A percentile compares a stretch with the other conserved stretches of the same genome.
phyloP scores from a whole-genome alignment of 1,140 invertebrate species.

The Globodera ellingtonae region DNA sequence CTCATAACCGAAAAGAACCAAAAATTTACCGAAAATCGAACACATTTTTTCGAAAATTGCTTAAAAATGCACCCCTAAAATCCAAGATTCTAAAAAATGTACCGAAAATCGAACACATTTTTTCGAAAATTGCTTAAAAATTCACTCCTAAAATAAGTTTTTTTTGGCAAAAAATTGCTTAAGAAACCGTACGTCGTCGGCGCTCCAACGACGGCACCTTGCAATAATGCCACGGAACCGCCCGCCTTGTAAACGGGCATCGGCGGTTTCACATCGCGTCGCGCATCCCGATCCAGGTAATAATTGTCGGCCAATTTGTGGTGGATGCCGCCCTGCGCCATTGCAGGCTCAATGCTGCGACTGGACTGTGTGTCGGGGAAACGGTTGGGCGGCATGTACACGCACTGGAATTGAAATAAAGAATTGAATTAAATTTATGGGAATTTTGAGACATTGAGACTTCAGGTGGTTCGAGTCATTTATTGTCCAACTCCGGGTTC shows the following conservation, averaged over 20 bases:
- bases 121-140: not conserved
- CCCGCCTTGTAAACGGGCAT: constrained; percentile 28
- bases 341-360: constrained; percentile 33
- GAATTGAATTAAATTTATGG: not conserved
- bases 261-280: constrained; percentile 40
- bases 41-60: not conserved
- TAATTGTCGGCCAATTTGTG: constrained; percentile 44
- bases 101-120: not conserved
- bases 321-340: constrained; percentile 37
- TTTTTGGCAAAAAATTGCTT: not conserved
- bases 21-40: not conserved
- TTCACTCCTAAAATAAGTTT: too few relatives aligned
- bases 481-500: too few relatives aligned
- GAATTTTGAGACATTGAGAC: not conserved
- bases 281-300: constrained; percentile 39
- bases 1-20: too few relatives aligned
- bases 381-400: constrained; percentile 9
- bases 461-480: not conserved
- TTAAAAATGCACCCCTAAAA: too few relatives aligned
- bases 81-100: too few relatives aligned
- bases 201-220: constrained; percentile 5
- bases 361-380: constrained; percentile 47
- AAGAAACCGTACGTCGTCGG: not conserved
- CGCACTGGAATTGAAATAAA: not conserved
- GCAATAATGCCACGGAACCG: constrained; percentile 18